Conservation (phyloP, 2,113 vertebrate species). For the Asarcornis scutulata region DNA sequence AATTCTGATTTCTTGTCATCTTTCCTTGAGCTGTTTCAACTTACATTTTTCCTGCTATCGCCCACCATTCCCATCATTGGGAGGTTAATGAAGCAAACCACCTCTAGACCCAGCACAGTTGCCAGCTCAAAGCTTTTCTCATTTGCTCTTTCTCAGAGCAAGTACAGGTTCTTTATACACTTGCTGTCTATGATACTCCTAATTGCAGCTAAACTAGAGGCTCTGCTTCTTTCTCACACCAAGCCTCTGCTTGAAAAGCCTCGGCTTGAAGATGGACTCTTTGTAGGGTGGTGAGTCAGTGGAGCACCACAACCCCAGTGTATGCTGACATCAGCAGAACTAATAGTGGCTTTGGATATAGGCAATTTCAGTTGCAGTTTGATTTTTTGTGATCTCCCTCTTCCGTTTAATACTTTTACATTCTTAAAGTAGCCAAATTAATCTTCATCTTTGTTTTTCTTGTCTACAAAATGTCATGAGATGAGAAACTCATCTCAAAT, state of each 20-base stretch:
- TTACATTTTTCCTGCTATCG: constrained; percentile 9
- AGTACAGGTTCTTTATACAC: not conserved
- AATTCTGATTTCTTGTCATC: constrained; percentile 46
- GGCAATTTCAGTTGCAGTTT: not conserved
- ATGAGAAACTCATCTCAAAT: not conserved
- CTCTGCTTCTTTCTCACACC: not conserved
- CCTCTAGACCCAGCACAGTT: not conserved
- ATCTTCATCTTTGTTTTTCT: not conserved
- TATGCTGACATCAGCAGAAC: not conserved
- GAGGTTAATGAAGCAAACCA: constrained; percentile 57
- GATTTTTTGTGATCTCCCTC: not conserved
- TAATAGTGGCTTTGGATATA: not conserved
- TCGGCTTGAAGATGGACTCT: not conserved
- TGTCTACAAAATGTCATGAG: not conserved
- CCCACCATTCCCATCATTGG: constrained; percentile 23
- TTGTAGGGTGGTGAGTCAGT: not conserved
- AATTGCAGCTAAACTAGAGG: not conserved
- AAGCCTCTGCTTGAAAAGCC: no score
- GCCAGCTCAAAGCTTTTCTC: not conserved
- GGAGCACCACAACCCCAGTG: not conserved
- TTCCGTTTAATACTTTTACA: not conserved
- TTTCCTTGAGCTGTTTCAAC: constrained; percentile 54
- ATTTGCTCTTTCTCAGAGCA: not conserved
- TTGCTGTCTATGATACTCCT: not conserved
- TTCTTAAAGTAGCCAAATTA: not conserved